Percentiles rank a stretch among this genome's conserved stretches.
Conservation (phyloP, 2,888 invertebrate genomes). For the Myathropa florea region DNA sequence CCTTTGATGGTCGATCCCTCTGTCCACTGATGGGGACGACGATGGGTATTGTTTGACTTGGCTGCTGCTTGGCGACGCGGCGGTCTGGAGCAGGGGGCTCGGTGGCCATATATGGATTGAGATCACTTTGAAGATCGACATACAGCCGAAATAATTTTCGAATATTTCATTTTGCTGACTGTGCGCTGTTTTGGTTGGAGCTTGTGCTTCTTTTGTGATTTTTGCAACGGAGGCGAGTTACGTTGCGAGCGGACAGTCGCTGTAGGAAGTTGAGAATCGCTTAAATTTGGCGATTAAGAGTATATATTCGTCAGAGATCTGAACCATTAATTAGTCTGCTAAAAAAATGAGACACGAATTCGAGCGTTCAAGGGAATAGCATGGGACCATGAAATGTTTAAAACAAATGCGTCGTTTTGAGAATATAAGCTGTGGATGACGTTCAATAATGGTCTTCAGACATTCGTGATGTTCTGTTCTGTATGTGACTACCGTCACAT, state of each 20-base stretch:
- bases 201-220: neutral
- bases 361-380: too few species aligned
- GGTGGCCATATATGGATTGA: conserved; percentile 58
- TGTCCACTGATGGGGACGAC: neutral
- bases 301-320: too few species aligned
- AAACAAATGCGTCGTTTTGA: too few species aligned
- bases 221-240: conserved; percentile 3
- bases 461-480: too few species aligned
- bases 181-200: conserved; percentile 6
- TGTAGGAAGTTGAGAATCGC: neutral
- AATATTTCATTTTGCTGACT: conserved; percentile 56
- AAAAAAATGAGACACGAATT: too few species aligned
- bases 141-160: conserved; percentile 60
- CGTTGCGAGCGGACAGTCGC: neutral
- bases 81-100: neutral
- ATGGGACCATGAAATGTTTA: too few species aligned
- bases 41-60: conserved; percentile 13
- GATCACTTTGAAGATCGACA: conserved; percentile 64
- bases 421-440: too few species aligned
- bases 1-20: conserved; percentile 35
- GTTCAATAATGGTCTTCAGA: too few species aligned
- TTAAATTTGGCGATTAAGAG: neutral
- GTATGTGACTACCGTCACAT: too few species aligned
- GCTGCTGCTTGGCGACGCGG: neutral
- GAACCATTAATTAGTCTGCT: too few species aligned